These are phyloP conservation scores for Kuschelorhynchus macadamiae DNA, from an alignment of 2,888 invertebrate genomes.

Conservation along the genomic window DNA sequence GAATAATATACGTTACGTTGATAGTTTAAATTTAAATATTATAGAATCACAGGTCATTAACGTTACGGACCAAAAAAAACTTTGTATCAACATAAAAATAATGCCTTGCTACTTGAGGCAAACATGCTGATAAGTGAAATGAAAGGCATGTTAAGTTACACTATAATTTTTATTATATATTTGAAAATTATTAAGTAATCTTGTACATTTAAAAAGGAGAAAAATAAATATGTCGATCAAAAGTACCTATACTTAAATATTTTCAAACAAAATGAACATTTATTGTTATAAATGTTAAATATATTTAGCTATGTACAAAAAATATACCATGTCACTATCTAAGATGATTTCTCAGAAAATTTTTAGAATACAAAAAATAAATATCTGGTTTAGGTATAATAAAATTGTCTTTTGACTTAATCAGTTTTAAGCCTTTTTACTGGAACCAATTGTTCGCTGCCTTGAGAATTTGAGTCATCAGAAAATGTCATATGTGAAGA, in stretches of 20 bases:
- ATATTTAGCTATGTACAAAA: slow-evolving; percentile 12
- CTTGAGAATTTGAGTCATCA: slow-evolving; percentile 92
- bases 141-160: no score
- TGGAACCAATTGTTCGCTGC: slow-evolving; percentile 78
- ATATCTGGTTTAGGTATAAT: not conserved
- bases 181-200: slow-evolving; percentile 1
- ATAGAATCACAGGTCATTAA: no score
- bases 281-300: not conserved
- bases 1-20: no score
- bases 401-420: slow-evolving; percentile 65
- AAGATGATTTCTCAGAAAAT: not conserved
- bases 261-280: not conserved
- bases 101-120: no score
- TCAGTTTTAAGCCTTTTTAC: slow-evolving; percentile 87
- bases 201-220: no score
- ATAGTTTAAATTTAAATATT: no score
- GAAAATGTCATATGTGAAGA: slow-evolving; percentile 86
- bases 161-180: no score
- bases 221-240: not conserved
- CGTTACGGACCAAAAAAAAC: no score
- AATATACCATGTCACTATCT: not conserved
- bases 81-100: no score
- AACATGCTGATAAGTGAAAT: no score
- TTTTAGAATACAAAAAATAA: not conserved
- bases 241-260: not conserved